phyloP scores from a whole-genome alignment of 2,888 invertebrate species.

The Polymixis flavicincta region DNA sequence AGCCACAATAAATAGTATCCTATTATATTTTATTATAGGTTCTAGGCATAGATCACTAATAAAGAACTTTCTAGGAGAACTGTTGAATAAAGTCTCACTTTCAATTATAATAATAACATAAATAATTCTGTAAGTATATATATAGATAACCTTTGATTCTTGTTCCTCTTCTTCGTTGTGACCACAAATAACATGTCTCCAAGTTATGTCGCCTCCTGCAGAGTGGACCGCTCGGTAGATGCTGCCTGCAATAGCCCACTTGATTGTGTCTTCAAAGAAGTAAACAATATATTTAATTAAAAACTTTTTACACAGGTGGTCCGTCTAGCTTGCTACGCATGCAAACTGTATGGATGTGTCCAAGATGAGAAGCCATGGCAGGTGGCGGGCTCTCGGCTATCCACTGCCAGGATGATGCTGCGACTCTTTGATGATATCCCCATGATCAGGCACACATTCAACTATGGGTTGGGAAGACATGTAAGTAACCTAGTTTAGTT shows the following conservation, averaged over 20 bases:
- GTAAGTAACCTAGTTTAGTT: conserved; percentile 72
- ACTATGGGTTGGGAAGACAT: conserved; percentile 93
- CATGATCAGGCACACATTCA: conserved; percentile 93
- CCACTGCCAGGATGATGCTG: conserved; percentile 94
- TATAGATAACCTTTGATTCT: conserved; percentile 3
- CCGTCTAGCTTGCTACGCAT: conserved; percentile 94
- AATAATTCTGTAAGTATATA: not conserved
- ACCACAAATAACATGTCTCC: no score
- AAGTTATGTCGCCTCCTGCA: no score
- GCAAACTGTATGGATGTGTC: conserved; percentile 93
- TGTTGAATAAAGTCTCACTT: not conserved
- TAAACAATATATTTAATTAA: not conserved
- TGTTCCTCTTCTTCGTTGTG: no score
- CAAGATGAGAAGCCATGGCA: conserved; percentile 90
- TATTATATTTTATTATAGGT: not conserved
- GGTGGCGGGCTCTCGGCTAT: conserved; percentile 93
- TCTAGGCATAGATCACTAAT: not conserved
- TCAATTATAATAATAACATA: not conserved
- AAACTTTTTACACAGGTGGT: conserved; percentile 90
- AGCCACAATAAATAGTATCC: not conserved
- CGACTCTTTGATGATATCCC: conserved; percentile 96
- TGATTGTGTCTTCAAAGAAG: no score
- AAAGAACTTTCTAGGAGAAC: not conserved
- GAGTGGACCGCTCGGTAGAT: no score
- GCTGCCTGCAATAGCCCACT: no score